Percentiles rank a stretch among this genome's conserved stretches.
These are phyloP conservation scores for Helicorthomorpha holstii DNA, from an alignment of 1,140 invertebrate species.

Conservation along the genomic window DNA sequence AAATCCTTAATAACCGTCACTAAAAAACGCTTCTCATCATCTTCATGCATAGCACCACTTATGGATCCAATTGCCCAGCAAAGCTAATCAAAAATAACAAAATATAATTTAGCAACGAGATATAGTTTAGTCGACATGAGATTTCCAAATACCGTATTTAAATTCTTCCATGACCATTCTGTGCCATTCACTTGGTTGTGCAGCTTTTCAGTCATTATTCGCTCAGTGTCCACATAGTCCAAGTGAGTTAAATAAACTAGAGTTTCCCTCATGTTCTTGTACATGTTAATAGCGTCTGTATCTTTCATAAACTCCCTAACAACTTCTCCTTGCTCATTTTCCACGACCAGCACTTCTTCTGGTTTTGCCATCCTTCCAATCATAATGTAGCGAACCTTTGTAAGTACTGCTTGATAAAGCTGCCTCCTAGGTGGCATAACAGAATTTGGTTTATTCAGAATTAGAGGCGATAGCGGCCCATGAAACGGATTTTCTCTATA, in stretches of 20 bases:
- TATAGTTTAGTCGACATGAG: not conserved
- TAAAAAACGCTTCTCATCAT: conserved; percentile 97
- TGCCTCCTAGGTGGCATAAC: conserved; percentile 34
- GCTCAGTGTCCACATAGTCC: conserved; percentile 92
- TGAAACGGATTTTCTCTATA: conserved; percentile 42
- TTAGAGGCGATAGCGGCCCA: conserved; percentile 22
- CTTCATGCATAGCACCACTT: conserved; percentile 96
- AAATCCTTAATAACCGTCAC: conserved; percentile 98
- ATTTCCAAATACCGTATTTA: conserved; percentile 60
- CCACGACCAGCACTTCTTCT: conserved; percentile 99
- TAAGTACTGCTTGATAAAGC: conserved; percentile 62
- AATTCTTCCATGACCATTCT: conserved; percentile 99
- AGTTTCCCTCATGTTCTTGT: conserved; percentile 99
- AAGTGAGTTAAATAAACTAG: conserved; percentile 97
- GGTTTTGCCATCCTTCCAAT: conserved; percentile 99
- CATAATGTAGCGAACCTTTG: conserved; percentile 93
- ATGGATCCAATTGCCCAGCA: conserved; percentile 99
- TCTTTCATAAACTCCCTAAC: conserved; percentile 99
- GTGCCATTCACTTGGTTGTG: conserved; percentile 97
- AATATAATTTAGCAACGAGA: not conserved
- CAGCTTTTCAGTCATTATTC: conserved; percentile 98
- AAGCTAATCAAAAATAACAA: conserved; percentile 33
- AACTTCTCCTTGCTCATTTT: conserved; percentile 99
- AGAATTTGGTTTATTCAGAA: conserved; percentile 25
- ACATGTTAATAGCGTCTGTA: conserved; percentile 97